Evolutionary conservation across 2,888 invertebrate genomes (phyloP).

Genomic region (Apamea crenata): DNA sequence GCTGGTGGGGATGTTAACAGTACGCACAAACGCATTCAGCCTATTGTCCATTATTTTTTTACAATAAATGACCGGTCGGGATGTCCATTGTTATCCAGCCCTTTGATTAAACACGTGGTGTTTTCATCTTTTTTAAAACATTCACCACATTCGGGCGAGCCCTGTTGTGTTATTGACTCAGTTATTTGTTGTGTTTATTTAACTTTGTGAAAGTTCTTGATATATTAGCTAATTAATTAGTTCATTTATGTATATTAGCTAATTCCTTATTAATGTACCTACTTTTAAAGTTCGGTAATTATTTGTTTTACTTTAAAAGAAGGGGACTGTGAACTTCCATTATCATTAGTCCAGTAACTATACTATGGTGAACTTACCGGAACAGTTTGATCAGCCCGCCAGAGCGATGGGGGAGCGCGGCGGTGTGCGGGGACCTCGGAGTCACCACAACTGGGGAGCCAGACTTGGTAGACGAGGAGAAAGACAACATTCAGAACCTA

Average conservation of each 20-base stretch:
- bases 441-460: slow-evolving; percentile 72
- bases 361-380: slow-evolving; percentile 74
- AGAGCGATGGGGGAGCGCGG: slow-evolving; percentile 57
- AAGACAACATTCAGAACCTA: slow-evolving; percentile 65
- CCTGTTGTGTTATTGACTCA: slow-evolving; percentile 16
- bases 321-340: slow-evolving; percentile 2
- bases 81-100: slow-evolving; percentile 56
- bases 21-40: slow-evolving; percentile 35
- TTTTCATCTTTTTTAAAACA: slow-evolving; percentile 58
- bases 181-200: slow-evolving; percentile 28
- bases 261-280: slow-evolving; percentile 24
- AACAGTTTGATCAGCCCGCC: slow-evolving; percentile 61
- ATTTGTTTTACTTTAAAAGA: slow-evolving; percentile 33
- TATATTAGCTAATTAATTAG: slow-evolving; percentile 38
- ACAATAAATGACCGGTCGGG: slow-evolving; percentile 44
- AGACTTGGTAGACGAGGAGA: slow-evolving; percentile 67
- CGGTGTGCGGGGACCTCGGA: slow-evolving; percentile 61
- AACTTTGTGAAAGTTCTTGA: slow-evolving; percentile 6
- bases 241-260: slow-evolving; percentile 35
- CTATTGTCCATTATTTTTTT: slow-evolving; percentile 65
- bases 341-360: slow-evolving; percentile 47
- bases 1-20: slow-evolving; percentile 25
- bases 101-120: slow-evolving; percentile 50
- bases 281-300: slow-evolving; percentile 31
- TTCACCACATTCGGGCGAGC: slow-evolving; percentile 24